Evolutionary conservation across 2,797 vertebrate genomes (phyloP), one percentile per base, ranked within the genome.

Genomic region (Acanthopagrus latus): DNA sequence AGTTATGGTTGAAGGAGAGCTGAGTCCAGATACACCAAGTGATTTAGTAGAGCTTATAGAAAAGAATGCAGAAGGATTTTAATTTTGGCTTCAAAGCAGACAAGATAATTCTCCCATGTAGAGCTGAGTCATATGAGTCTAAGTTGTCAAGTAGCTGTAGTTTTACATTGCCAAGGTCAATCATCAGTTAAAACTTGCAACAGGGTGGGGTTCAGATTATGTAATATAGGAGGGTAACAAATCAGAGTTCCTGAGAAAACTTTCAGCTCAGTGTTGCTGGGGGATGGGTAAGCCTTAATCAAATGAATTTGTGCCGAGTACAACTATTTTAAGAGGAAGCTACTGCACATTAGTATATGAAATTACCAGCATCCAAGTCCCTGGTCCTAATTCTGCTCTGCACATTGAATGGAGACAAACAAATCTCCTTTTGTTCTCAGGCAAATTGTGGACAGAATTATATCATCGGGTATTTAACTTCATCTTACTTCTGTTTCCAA

Each of bases 171-270:
- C 48, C 27, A 33, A 59, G 16, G 57, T 79, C 75, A 54, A 38
- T 67, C 57, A 54, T 78, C 59, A 74, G 73, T 88, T 82, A 67
- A 51, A 82, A 74, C 59, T 64, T 54, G 47, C 44, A 62, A 60
- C 55, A 64, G 87, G 89, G 89, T 71, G 88, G 64, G 70, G 86
- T 41, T 38, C 9, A 56, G 17, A 51, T 91, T 88, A 20, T 23
- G 41, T 78, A 90, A 90, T 50, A 0, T 16, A 56, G 56, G 14
- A 71, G 46, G 48, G 41, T 9, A 73, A 69, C 27, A 27, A 76
- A 79, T 62, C 54, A 50, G 25, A 57, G 65, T 76, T 81, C 81
- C 83, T 75, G 83, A 71, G 82, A 81, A 33, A 67, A 69, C 60
- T 25, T 50, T 78, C 29, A 59, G 64, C 69, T 56, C 4, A 0